These are phyloP conservation scores for Vulpes ferrilata DNA, from an alignment of 2,113 vertebrate genomes.

Conservation along the genomic window DNA sequence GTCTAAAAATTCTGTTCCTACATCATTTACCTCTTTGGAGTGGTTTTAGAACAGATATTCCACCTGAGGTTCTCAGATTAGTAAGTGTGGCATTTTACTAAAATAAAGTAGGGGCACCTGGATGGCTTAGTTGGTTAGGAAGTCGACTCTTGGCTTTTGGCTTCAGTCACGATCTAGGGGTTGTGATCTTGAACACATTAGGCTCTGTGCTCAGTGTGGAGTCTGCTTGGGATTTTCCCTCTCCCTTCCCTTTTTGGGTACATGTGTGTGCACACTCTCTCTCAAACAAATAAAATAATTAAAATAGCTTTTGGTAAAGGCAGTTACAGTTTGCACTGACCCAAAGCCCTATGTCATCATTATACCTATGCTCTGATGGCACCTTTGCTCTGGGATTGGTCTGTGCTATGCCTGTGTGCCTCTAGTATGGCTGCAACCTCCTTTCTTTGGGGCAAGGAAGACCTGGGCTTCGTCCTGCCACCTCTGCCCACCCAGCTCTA, in stretches of 20 bases:
- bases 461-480: neutral
- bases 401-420: neutral
- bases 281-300: neutral
- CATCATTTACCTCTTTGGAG: neutral
- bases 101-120: neutral
- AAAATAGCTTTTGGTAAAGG: neutral
- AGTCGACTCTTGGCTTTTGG: neutral
- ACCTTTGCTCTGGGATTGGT: neutral
- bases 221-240: neutral
- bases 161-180: neutral
- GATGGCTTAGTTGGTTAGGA: neutral
- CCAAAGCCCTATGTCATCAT: neutral
- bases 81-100: conserved; percentile 23
- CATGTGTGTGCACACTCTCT: neutral
- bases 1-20: neutral
- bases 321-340: neutral
- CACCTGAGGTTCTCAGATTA: neutral
- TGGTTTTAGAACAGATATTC: neutral
- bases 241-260: neutral
- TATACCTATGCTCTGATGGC: neutral
- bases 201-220: neutral
- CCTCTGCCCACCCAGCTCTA: neutral
- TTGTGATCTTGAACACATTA: neutral
- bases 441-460: neutral
- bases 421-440: neutral